Percentiles rank a stretch among this genome's conserved stretches.
Conservation (phyloP, 2,113 vertebrate species). For the Pleuronectes platessa region DNA sequence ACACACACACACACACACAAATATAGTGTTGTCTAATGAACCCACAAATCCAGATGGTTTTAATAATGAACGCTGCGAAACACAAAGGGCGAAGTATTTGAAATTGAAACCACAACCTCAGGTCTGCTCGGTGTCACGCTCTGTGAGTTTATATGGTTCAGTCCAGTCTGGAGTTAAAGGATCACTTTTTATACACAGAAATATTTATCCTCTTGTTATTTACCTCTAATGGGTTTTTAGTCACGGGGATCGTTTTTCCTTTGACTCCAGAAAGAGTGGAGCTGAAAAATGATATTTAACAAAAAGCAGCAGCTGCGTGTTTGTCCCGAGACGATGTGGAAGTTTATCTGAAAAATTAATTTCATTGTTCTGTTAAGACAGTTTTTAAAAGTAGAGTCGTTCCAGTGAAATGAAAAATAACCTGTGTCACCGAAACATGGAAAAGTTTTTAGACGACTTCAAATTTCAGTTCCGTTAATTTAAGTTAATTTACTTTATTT, state of each 20-base stretch:
- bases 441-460: too few relatives aligned
- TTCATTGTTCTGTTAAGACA: background rate
- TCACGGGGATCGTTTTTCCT: background rate
- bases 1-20: background rate
- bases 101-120: conserved; percentile 55
- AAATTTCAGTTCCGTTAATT: too few relatives aligned
- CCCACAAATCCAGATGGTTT: conserved; percentile 38
- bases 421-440: too few relatives aligned
- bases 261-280: background rate
- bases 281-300: background rate
- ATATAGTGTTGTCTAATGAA: conserved; percentile 30
- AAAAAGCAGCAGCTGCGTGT: background rate
- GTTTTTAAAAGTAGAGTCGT: too few relatives aligned
- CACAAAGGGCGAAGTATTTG: conserved; percentile 32
- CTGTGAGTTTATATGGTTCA: conserved; percentile 33
- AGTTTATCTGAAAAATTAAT: background rate
- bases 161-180: conserved; percentile 10
- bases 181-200: background rate
- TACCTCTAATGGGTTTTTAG: background rate
- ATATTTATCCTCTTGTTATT: background rate
- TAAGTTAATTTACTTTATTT: too few relatives aligned
- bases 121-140: conserved; percentile 43
- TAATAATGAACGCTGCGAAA: conserved; percentile 31
- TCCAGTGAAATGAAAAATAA: too few relatives aligned
- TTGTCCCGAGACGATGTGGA: background rate